phyloP scores from a whole-genome alignment of 2,113 vertebrate genomes.

The Macrotus californicus region DNA sequence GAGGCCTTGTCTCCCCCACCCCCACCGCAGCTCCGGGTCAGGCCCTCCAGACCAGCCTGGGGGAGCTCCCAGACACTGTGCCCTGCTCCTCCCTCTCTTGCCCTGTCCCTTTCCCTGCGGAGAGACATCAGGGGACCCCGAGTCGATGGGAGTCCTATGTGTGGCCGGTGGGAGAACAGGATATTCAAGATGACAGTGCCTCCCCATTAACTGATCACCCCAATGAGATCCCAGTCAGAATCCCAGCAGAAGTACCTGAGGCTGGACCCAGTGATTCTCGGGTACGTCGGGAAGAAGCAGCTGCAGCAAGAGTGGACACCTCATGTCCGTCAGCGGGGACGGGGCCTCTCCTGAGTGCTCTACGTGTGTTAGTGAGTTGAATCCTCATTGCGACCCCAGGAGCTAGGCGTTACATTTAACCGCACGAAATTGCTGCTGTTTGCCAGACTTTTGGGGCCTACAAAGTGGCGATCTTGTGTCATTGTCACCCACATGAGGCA shows the following conservation, averaged over 20 bases:
- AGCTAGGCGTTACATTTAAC: not conserved
- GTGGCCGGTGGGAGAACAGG: not conserved
- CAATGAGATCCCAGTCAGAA: not conserved
- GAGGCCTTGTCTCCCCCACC: not conserved
- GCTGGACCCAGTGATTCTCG: not conserved
- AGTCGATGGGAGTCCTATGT: fast-evolving
- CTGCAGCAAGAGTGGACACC: not conserved
- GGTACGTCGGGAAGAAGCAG: not conserved
- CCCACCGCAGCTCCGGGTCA: not conserved
- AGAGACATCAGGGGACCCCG: not conserved
- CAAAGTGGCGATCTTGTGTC: not conserved
- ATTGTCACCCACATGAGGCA: not conserved
- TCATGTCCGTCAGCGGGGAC: fast-evolving
- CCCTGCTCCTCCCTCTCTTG: too few relatives aligned
- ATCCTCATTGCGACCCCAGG: not conserved
- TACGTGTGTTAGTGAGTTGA: not conserved
- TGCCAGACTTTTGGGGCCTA: not conserved
- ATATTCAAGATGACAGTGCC: fast-evolving
- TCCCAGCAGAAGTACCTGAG: not conserved
- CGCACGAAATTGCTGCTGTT: not conserved
- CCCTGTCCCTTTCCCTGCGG: not conserved
- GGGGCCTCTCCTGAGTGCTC: not conserved
- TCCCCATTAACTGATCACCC: fast-evolving
- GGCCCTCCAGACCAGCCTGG: not conserved
- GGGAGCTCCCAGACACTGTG: not conserved